Percentiles rank a stretch among this genome's conserved stretches.
phyloP scores from a whole-genome alignment of 2,113 vertebrate genomes.

The Scartelaos histophorus region DNA sequence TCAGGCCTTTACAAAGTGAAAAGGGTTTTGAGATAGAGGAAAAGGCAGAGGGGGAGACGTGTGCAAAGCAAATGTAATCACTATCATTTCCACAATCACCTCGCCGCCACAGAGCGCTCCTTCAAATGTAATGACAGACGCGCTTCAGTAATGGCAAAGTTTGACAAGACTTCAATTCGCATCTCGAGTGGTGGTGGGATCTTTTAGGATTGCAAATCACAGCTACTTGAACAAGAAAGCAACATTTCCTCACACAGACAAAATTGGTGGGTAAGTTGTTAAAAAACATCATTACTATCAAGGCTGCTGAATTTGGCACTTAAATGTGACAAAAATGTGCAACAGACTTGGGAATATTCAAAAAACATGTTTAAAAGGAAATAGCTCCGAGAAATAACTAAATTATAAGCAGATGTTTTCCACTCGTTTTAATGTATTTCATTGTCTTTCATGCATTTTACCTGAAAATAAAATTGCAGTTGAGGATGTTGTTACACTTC shows the following conservation, averaged over 20 bases:
- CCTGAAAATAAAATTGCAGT: too few species aligned
- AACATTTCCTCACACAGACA: constrained; percentile 2
- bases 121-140: not conserved
- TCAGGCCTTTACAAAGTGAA: constrained; percentile 10
- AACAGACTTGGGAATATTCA: not conserved
- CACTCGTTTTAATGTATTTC: not conserved
- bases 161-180: constrained; percentile 6
- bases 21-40: not conserved
- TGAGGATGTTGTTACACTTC: too few species aligned
- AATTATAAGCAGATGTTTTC: not conserved
- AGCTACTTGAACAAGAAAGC: constrained; percentile 2
- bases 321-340: constrained; percentile 1
- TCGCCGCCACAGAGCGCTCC: not conserved
- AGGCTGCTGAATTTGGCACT: not conserved
- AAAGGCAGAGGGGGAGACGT: not conserved
- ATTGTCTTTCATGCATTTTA: not conserved
- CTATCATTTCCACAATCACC: constrained; percentile 18
- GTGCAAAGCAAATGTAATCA: constrained; percentile 10
- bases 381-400: not conserved
- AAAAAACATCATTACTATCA: constrained; percentile 8
- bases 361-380: not conserved
- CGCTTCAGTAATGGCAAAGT: constrained; percentile 3
- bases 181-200: not conserved
- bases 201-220: constrained; percentile 9
- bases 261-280: not conserved